phyloP scores from a whole-genome alignment of 2,888 invertebrate species.

The Idaea dimidiata region DNA sequence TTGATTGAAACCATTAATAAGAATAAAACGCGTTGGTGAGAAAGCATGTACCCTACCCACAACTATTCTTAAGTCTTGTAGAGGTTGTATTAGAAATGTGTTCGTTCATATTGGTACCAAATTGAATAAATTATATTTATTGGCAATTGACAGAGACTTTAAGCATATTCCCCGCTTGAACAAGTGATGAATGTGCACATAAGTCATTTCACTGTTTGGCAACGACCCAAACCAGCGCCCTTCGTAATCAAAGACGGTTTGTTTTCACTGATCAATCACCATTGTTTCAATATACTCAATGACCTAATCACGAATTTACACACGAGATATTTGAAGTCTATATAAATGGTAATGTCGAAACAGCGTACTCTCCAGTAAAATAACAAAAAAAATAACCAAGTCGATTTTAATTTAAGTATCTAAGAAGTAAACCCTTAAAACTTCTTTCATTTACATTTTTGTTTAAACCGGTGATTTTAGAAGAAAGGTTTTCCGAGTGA shows the following conservation, averaged over 20 bases:
- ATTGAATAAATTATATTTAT: not conserved
- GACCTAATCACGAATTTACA: not conserved
- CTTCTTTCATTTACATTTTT: not conserved
- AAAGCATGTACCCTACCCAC: not conserved
- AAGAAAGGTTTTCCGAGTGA: not conserved
- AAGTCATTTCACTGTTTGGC: not conserved
- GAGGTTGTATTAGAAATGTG: not conserved
- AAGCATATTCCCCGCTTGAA: not conserved
- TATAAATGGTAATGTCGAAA: not conserved
- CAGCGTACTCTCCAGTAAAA: not conserved
- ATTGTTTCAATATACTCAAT: not conserved
- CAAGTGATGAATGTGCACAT: not conserved
- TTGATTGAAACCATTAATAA: not conserved
- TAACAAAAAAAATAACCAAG: not conserved
- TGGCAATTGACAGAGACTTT: not conserved
- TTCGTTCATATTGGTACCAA: not conserved
- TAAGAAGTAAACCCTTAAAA: not conserved
- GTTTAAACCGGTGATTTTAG: not conserved
- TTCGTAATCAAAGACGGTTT: not conserved
- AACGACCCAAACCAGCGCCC: not conserved
- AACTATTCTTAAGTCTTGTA: too few species aligned
- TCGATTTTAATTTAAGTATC: not conserved
- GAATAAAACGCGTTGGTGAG: not conserved
- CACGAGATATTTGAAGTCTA: not conserved
- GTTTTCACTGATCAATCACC: not conserved